These are phyloP conservation scores for Drosophila longiperda DNA, from an alignment of 2,888 invertebrate species.

Conservation along the genomic window DNA sequence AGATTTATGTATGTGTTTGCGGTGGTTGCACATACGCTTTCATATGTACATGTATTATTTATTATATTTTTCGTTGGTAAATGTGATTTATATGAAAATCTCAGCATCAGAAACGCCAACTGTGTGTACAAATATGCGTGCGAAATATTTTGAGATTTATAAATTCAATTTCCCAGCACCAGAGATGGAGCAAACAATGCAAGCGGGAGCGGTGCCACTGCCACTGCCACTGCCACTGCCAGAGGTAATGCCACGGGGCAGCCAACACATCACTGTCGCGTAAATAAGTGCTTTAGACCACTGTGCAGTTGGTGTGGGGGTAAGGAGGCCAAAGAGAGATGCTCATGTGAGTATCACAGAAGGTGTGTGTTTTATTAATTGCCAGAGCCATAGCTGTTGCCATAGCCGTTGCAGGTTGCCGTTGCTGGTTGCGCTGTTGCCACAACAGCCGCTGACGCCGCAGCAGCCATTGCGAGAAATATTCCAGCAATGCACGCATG, in stretches of 20 bases:
- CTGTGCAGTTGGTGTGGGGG: conserved; percentile 60
- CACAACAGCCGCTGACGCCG: conserved; percentile 54
- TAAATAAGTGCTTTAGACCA: conserved; percentile 78
- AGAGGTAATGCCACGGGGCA: conserved; percentile 27
- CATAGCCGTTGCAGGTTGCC: not conserved
- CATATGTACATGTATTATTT: conserved; percentile 64
- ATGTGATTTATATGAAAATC: conserved; percentile 79
- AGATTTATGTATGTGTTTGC: conserved; percentile 72
- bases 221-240: conserved; percentile 28
- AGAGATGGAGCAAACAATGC: not conserved
- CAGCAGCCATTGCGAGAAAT: conserved; percentile 57
- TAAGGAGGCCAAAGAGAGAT: not conserved
- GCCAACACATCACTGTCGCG: conserved; percentile 46
- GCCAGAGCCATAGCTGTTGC: conserved; percentile 57
- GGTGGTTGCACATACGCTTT: conserved; percentile 38
- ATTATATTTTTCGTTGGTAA: conserved; percentile 74
- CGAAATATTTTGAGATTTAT: conserved; percentile 78
- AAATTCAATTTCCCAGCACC: conserved; percentile 71
- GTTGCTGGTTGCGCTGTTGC: conserved; percentile 54
- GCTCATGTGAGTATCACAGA: conserved; percentile 57
- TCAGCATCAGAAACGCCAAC: conserved; percentile 49
- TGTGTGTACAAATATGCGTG: conserved; percentile 52
- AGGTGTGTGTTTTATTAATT: conserved; percentile 79
- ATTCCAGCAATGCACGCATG: conserved; percentile 80
- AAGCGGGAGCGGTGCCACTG: not conserved